Base-by-base conservation (phyloP, 2,888 invertebrate genomes). In the Xanthorhoe spadicearia region DNA sequence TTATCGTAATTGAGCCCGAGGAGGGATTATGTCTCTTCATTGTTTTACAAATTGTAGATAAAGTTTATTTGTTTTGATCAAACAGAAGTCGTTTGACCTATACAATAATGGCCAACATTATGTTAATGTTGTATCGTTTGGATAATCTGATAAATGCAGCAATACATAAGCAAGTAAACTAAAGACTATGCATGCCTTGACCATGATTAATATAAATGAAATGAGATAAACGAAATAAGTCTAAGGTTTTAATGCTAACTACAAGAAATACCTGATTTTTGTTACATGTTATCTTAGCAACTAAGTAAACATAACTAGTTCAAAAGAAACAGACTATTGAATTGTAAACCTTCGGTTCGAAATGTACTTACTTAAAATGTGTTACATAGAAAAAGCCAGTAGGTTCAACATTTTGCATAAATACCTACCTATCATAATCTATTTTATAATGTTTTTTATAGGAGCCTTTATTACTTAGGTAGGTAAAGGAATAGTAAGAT, bases 161-260 rank as follows among this genome's bases (percentile, higher is more conserved):
- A 23, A 23, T 23, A 23, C 23, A 1, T 23, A 23, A 23, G 23
- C 23, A 23, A 23, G 23, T 23, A 23, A 23, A 23, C 23, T 23
- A 23, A 23, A 61, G 28, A 56, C 10, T 53, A 53, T 28, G 55
- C 46, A 32, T 46, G 17, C 65, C 64, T 71, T 66, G 63, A 65
- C 62, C 56, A n/a, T n/a, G n/a, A n/a, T n/a, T 59, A 52, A 56
- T 35, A 46, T 32, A 32, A 10, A 17, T 17, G 5, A 9, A 2
- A 35, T 5, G 23, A 46, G 46, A 46, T 38, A 7, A 43, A 15
- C 17, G 7, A 8, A 17, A 15, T 17, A 43, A 10, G 3, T 32
- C 32, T 32, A 32, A 32, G 32, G 32, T 32, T 32, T 32, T 32
- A 7, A 13, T 13, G 13, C 38, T 43, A 43, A 43, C 13, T 9